Base-by-base conservation (phyloP, 2,888 invertebrate species). In the Drosophila subquinaria region DNA sequence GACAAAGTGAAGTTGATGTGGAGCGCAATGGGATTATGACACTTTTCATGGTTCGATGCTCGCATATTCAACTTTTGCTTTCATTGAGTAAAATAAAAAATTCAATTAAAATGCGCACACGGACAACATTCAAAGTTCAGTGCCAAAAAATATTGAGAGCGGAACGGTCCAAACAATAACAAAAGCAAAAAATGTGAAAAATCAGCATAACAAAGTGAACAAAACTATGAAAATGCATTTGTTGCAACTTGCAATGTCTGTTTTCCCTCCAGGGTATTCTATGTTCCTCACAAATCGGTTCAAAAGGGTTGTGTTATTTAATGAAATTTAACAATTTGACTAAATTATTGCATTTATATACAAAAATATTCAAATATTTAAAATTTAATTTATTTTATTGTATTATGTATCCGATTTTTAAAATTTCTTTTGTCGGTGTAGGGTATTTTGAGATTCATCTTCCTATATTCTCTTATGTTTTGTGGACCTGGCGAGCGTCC, bases 81-180 rank as follows among this genome's bases (percentile, higher is more conserved):
- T 84, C 77, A 81, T 79, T 79, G 87, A 79, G 61, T 64, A 61
- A 76, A 82, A 85, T 81, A 86, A 81, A 86, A 83, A 88, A 86
- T 86, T 88, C 85, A 85, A 85, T 85, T 88, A 86, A 88, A 88
- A 75, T 75, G 69, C 84, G 69, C 79, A 83, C 71, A 74, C 72
- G 69, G 64, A 70, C 75, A 67, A 64, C 75, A 75, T 79, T 61
- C 52, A 60, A 64, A 48, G 33, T 56, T 27, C 68, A 53, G 47
- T 70, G 76, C 73, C 74, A 80, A 74, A 81, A 68, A 42, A 81
- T 78, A 86, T 82, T 64, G 73, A 67, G 87, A 89, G 70, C 83
- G 79, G 57, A 85, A 84, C 88, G 82, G 17, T 23, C 79, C 55
- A 64, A 78, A 38, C 66, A 64, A 60, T 40, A 67, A 59, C 10